Base-by-base conservation (phyloP, 2,888 invertebrate species). In the Dryadula phaetusa region DNA sequence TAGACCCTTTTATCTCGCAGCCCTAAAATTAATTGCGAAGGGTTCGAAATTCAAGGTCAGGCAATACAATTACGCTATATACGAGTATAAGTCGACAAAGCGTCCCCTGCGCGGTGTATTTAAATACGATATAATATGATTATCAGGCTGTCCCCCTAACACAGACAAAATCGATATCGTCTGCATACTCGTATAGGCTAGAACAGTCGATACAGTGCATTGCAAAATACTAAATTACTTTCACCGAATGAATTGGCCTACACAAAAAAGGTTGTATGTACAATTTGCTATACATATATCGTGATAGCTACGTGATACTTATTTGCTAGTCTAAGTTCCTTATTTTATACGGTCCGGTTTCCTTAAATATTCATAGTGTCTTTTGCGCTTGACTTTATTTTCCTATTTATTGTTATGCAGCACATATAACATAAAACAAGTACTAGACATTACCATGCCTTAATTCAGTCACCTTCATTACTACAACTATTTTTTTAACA, bases 131-230 rank as follows among this genome's bases (percentile, higher is more conserved):
- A 89, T 91, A 88, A 91, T 87, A 87, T 88, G 86, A 89, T 92
- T 91, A 90, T 86, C 85, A 85, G 77, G 74, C 83, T 89, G 90
- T 88, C 90, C 91, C 91, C 92, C 90, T 92, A 88, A 90, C 89
- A 90, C 90, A 91, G 92, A 92, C 92, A 91, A 91, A 92, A 92
- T 92, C 92, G 84, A 92, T 92, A 92, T 83, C 82, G 92, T 89
- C 91, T 91, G 89, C 86, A 81, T 80, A 75, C 70, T 73, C 71
- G 90, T 88, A 90, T 81, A 89, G 80, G 87, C 82, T 82, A 86
- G 87, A 85, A 81, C 73, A 70, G 58, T 74, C 76, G 83, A 87
- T 83, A 76, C 76, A 69, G 44, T 72, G 28, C 12, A 37, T 32
- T 25, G 16, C 42, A 46, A 58, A 56, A 28, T 56, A 47, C 32